Evolutionary conservation across 2,113 vertebrate genomes (phyloP).

Genomic region (Stegastes partitus): DNA sequence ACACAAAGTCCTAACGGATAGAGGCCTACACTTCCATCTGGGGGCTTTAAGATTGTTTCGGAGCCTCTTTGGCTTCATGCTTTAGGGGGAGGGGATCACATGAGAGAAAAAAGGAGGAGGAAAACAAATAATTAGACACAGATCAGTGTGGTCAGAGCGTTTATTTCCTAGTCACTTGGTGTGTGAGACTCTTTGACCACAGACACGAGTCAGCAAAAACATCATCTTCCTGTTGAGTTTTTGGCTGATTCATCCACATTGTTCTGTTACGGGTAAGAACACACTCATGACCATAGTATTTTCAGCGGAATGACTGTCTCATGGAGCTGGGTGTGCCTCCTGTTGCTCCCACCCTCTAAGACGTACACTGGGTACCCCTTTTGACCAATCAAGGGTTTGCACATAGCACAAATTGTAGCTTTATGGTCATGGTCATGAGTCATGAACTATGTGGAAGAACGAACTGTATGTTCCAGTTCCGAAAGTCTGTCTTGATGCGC

Average conservation of each 20-base stretch:
- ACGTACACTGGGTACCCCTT: neutral
- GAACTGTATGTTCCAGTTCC: too few relatives aligned
- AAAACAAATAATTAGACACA: neutral
- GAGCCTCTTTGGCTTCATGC: too few relatives aligned
- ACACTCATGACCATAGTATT: neutral
- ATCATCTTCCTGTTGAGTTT: neutral
- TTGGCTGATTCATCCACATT: slow-evolving; percentile 19
- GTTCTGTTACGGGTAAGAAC: neutral
- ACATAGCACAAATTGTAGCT: too few relatives aligned
- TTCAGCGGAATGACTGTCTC: neutral
- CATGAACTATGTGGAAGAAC: too few relatives aligned
- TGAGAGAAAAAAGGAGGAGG: too few relatives aligned
- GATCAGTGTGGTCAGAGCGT: neutral
- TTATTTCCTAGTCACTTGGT: neutral
- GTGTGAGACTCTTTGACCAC: neutral
- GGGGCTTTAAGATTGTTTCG: too few relatives aligned
- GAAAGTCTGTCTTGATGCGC: too few relatives aligned
- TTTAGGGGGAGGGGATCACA: too few relatives aligned
- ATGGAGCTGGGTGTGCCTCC: neutral
- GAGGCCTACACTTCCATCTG: too few relatives aligned
- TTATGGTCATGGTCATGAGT: too few relatives aligned
- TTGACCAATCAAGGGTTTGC: neutral
- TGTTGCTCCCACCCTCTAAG: neutral
- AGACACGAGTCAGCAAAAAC: slow-evolving; percentile 28
- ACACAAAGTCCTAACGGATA: too few relatives aligned